Conservation (phyloP, 2,888 invertebrate genomes). For the Syrphus vitripennis region DNA sequence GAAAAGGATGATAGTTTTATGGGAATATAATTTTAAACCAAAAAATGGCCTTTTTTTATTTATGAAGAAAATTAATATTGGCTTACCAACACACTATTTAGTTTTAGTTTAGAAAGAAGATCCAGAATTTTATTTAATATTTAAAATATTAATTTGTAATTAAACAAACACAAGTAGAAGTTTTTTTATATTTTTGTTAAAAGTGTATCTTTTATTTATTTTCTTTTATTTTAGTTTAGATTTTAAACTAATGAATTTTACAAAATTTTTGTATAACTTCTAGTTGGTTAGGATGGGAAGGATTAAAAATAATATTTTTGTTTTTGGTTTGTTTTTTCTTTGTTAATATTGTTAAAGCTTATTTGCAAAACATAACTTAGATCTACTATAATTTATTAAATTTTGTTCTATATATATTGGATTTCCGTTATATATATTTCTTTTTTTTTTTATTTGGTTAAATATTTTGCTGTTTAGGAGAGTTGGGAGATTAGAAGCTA, state of each 20-base stretch:
- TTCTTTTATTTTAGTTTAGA: conserved; percentile 22
- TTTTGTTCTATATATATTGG: not conserved
- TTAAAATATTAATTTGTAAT: conserved; percentile 4
- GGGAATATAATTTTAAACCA: conserved; percentile 2
- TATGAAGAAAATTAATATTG: not conserved
- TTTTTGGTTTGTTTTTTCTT: not conserved
- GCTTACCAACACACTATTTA: conserved; percentile 50
- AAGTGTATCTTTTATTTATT: conserved; percentile 9
- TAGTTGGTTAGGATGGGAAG: conserved; percentile 35
- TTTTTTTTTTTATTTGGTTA: not conserved
- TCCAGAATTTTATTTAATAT: conserved; percentile 25
- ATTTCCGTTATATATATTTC: conserved; percentile 22
- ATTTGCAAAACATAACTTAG: conserved; percentile 54
- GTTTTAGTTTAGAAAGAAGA: conserved; percentile 15
- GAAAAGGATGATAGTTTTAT: conserved; percentile 46
- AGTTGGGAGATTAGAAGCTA: conserved; percentile 67
- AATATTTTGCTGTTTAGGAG: conserved; percentile 42
- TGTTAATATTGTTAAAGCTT: conserved; percentile 44
- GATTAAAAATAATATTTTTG: conserved; percentile 9
- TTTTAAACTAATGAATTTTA: conserved; percentile 15
- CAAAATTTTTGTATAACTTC: conserved; percentile 35
- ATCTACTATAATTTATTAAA: not conserved
- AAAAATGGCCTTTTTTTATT: conserved; percentile 30
- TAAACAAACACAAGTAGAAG: conserved; percentile 37
- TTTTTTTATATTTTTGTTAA: conserved; percentile 2